Conservation (phyloP, 2,797 vertebrate genomes). For the Varecia variegata region DNA sequence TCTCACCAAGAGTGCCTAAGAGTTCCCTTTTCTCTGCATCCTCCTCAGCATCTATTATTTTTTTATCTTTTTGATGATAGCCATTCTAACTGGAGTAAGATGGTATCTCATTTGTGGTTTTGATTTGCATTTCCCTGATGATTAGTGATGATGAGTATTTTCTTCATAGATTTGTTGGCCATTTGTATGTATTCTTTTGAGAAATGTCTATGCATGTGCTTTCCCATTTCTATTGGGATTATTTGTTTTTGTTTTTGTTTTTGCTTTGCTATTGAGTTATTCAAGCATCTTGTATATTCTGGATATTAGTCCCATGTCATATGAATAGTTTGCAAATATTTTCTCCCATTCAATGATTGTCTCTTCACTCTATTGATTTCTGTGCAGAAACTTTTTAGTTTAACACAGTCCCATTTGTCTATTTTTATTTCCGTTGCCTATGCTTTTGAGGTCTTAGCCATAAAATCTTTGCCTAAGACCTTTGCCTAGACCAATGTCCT, state of each 20-base stretch:
- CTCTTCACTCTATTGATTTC: background rate
- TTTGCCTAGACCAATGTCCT: background rate
- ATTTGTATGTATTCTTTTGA: background rate
- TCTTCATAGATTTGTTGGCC: background rate
- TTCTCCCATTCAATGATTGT: background rate
- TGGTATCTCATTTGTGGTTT: background rate
- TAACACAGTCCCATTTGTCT: background rate
- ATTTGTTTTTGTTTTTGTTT: background rate
- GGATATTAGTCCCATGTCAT: background rate
- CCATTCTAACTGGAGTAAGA: background rate
- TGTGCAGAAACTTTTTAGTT: background rate
- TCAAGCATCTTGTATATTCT: background rate
- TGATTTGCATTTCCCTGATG: background rate
- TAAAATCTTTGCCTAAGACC: background rate
- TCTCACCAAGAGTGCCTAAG: background rate
- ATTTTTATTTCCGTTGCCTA: background rate
- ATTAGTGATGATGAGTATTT: background rate
- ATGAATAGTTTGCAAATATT: background rate
- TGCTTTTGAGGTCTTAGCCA: background rate
- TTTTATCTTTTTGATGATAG: background rate
- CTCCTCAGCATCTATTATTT: background rate
- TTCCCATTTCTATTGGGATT: background rate
- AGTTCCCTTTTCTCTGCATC: background rate
- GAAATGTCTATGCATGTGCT: background rate
- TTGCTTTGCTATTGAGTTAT: background rate